A percentile compares a stretch with the other conserved stretches of the same genome.
These are phyloP conservation scores for Heteropelma amictum DNA, from an alignment of 2,888 invertebrate species.

Conservation along the genomic window DNA sequence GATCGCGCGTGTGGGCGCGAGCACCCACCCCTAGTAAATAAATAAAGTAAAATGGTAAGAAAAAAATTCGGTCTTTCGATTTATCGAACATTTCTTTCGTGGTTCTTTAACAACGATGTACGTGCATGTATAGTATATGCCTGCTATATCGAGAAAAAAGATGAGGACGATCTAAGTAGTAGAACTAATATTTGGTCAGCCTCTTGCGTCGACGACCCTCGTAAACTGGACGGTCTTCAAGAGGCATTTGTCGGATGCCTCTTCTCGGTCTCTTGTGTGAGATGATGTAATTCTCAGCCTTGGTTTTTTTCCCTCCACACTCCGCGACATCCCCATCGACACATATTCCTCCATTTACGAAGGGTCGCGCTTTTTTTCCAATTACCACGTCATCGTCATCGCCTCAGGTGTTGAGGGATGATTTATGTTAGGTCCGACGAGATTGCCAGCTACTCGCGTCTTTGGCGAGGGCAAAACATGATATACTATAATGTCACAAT, in stretches of 20 bases:
- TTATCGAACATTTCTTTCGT: neutral
- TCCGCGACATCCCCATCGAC: neutral
- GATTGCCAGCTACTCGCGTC: too few relatives aligned
- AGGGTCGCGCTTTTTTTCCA: too few relatives aligned
- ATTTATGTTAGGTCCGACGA: too few relatives aligned
- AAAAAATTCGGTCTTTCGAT: neutral
- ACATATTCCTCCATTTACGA: too few relatives aligned
- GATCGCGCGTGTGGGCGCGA: too few relatives aligned
- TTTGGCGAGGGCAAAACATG: too few relatives aligned
- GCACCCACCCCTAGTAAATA: too few relatives aligned
- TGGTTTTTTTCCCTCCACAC: slow-evolving; percentile 4
- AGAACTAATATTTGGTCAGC: slow-evolving; percentile 55
- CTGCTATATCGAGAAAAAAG: neutral
- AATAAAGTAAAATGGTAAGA: too few relatives aligned
- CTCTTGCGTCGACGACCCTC: neutral
- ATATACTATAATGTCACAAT: too few relatives aligned
- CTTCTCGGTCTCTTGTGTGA: neutral
- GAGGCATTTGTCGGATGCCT: neutral
- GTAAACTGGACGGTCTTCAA: neutral
- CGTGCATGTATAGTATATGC: neutral
- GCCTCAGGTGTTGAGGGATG: too few relatives aligned
- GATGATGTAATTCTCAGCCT: slow-evolving; percentile 7
- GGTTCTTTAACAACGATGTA: neutral
- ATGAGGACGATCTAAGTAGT: slow-evolving; percentile 37
- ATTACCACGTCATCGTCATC: too few relatives aligned